phyloP scores from a whole-genome alignment of 2,888 invertebrate species.

The Acrocyrtus sp. region DNA sequence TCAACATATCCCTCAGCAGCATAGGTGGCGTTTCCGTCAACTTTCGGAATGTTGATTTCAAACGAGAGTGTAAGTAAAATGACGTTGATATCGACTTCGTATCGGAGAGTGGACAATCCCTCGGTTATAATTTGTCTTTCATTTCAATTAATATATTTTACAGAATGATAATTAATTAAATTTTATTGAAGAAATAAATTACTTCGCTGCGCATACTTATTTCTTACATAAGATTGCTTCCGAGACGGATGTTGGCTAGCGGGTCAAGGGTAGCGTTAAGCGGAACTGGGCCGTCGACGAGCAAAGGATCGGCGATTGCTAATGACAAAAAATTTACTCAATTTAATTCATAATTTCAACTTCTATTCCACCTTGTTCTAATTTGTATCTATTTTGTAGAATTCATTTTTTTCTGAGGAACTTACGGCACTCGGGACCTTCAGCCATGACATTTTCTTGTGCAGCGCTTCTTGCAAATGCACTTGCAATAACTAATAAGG shows the following conservation, averaged over 20 bases:
- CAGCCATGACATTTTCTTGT: constrained; percentile 19
- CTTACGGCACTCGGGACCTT: constrained; percentile 45
- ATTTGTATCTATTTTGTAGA: too few relatives aligned
- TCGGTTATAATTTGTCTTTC: constrained; percentile 1
- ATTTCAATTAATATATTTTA: too few relatives aligned
- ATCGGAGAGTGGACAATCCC: constrained; percentile 38
- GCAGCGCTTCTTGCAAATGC: constrained; percentile 33
- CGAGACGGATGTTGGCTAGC: constrained; percentile 20
- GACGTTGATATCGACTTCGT: constrained; percentile 17
- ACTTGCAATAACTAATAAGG: constrained; percentile 36
- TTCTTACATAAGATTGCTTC: constrained; percentile 29
- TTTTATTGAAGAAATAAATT: too few relatives aligned
- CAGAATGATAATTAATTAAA: too few relatives aligned
- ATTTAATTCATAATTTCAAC: too few relatives aligned
- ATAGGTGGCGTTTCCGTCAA: background rate
- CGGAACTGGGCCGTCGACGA: constrained; percentile 1
- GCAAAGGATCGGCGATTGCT: constrained; percentile 45
- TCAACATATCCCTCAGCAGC: constrained; percentile 34
- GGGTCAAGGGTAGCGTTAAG: constrained; percentile 46
- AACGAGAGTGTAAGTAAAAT: constrained; percentile 17
- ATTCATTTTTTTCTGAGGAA: too few relatives aligned
- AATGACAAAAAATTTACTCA: too few relatives aligned
- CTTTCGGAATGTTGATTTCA: constrained; percentile 11
- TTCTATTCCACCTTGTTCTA: too few relatives aligned
- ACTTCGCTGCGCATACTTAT: too few relatives aligned